These are phyloP conservation scores for Tyrannus savana DNA, from an alignment of 2,113 vertebrate genomes.

Conservation along the genomic window DNA sequence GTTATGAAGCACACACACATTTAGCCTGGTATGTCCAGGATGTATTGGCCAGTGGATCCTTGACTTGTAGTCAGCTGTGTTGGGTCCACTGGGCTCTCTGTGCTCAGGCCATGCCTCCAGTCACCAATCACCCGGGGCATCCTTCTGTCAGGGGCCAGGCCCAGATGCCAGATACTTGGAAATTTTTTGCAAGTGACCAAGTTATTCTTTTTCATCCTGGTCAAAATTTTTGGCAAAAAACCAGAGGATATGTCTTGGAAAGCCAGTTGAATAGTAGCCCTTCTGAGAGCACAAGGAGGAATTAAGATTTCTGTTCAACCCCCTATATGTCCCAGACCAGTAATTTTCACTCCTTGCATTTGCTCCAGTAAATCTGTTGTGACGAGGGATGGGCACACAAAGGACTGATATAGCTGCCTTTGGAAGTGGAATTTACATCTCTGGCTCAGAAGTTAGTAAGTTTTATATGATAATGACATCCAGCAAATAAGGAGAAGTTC, in stretches of 20 bases:
- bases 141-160: neutral
- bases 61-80: rapidly evolving
- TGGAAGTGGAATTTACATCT: neutral
- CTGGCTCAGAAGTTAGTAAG: neutral
- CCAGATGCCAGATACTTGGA: neutral
- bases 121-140: neutral
- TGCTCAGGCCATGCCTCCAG: neutral
- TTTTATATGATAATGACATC: neutral
- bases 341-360: neutral
- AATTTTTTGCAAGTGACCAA: neutral
- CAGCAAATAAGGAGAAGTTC: neutral
- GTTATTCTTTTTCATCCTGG: neutral
- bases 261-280: neutral
- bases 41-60: neutral
- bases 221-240: neutral
- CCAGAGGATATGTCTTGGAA: neutral
- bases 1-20: neutral
- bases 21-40: neutral
- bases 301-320: neutral
- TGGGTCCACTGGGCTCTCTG: neutral
- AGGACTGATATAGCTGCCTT: neutral
- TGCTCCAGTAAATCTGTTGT: neutral
- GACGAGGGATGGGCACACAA: neutral
- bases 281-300: neutral
- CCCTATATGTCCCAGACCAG: neutral